Evolutionary conservation across 1,140 invertebrate species (phyloP).

Genomic region (Heliothis virescens): DNA sequence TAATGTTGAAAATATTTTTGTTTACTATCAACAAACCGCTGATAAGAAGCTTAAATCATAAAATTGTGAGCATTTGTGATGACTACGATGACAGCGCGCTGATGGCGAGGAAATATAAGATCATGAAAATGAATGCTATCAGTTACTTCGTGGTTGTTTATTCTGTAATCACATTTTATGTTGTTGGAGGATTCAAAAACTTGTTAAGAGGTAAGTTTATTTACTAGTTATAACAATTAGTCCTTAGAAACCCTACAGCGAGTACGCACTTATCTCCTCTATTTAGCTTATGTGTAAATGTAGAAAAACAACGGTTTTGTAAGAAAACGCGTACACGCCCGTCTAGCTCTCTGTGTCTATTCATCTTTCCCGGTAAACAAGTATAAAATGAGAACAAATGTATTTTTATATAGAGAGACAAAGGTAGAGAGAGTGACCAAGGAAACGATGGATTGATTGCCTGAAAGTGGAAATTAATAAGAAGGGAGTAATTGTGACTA

Average conservation of each 20-base stretch:
- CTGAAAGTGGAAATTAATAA: too few relatives aligned
- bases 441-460: too few relatives aligned
- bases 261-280: too few relatives aligned
- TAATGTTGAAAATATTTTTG: conserved; percentile 76
- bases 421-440: too few relatives aligned
- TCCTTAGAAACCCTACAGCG: too few relatives aligned
- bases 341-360: too few relatives aligned
- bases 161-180: conserved; percentile 63
- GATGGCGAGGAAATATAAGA: conserved; percentile 70
- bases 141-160: conserved; percentile 72
- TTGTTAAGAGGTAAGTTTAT: conserved; percentile 61
- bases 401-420: too few relatives aligned
- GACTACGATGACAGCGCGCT: conserved; percentile 64
- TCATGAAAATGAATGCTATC: conserved; percentile 73
- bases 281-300: too few relatives aligned
- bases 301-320: too few relatives aligned
- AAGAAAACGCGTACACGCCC: too few relatives aligned
- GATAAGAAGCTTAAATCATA: conserved; percentile 66
- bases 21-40: conserved; percentile 68
- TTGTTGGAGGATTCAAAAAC: conserved; percentile 75
- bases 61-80: conserved; percentile 69
- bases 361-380: neutral
- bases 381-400: too few relatives aligned
- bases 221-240: neutral
- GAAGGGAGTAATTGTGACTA: too few relatives aligned